Base-by-base conservation (phyloP, 2,113 vertebrate genomes). In the Tragelaphus imberbis region DNA sequence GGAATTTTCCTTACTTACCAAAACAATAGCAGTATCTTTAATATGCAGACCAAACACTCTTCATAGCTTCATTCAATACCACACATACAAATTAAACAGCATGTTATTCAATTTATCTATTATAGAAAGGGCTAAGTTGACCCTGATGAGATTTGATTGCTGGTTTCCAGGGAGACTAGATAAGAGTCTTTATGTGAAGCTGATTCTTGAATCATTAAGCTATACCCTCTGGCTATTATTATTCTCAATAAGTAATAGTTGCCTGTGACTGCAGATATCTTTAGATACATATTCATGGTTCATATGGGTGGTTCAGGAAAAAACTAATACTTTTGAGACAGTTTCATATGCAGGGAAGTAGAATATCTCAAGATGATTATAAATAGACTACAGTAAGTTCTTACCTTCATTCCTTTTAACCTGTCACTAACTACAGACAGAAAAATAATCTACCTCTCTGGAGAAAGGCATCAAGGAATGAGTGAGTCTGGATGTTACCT, bases 71-170 rank as follows among this genome's bases (percentile, higher is more conserved):
- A 97, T 95, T 97, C 88, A 96, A 81, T 93, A 98, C 97, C 55
- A 96, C 65, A 94, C 84, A 96, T 90, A 96, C 95, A 97, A 98
- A 98, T 98, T 98, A 98, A 98, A 97, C 68, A 97, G 68, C 58
- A 94, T 97, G 97, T 97, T 97, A 95, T 92, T 97, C 95, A 97
- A 98, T 98, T 97, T 97, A 94, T 95, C 94, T 98, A 97, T 98
- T 98, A 97, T 53, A 94, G 49, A 97, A 97, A 97, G 86, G 88
- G 94, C 91, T 94, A 98, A 95, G 91, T 88, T 97, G 93, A 97
- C 82, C 95, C 94, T 97, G 90, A 97, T 98, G 93, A 97, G 84
- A 97, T 98, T 88, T 94, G 98, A 97, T 84, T 23, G 1, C 91
- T 95, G 63, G 95, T 98, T 98, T 98, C 97, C 95, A 97, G 84